These are phyloP conservation scores for Mastacembelus armatus DNA, from an alignment of 2,797 vertebrate genomes.

Conservation along the genomic window DNA sequence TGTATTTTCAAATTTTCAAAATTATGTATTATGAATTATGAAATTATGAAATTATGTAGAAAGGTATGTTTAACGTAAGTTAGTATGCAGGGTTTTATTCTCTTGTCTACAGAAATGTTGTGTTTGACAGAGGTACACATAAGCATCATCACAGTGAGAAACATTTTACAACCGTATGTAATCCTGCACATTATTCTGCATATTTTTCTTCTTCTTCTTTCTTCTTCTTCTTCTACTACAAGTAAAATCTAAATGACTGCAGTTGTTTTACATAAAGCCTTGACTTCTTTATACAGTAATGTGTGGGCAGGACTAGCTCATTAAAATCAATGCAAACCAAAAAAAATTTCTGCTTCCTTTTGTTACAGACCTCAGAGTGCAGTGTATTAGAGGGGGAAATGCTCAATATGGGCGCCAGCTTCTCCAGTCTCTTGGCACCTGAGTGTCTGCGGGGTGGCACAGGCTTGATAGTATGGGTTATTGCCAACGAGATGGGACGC, in stretches of 20 bases:
- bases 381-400: constrained; percentile 85
- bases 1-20: not conserved
- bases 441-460: constrained; percentile 78
- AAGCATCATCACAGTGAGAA: no score
- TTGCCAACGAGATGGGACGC: constrained; percentile 87
- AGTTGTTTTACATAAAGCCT: constrained; percentile 8
- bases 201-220: no score
- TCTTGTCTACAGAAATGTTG: no score
- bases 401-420: constrained; percentile 86
- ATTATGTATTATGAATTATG: no score
- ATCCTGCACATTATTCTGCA: no score
- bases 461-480: constrained; percentile 87
- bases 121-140: no score
- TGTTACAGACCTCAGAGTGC: constrained; percentile 85
- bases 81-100: no score
- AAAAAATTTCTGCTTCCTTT: constrained; percentile 8
- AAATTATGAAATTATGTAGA: not conserved
- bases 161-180: no score
- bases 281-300: not conserved
- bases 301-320: not conserved
- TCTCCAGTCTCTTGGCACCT: constrained; percentile 76
- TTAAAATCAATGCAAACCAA: not conserved
- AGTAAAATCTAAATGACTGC: no score
- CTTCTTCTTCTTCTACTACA: no score
- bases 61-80: no score